A percentile compares a stretch with the other conserved stretches of the same genome.
Conservation (phyloP, 2,797 vertebrate genomes). For the Petrocephalus sullivani region DNA sequence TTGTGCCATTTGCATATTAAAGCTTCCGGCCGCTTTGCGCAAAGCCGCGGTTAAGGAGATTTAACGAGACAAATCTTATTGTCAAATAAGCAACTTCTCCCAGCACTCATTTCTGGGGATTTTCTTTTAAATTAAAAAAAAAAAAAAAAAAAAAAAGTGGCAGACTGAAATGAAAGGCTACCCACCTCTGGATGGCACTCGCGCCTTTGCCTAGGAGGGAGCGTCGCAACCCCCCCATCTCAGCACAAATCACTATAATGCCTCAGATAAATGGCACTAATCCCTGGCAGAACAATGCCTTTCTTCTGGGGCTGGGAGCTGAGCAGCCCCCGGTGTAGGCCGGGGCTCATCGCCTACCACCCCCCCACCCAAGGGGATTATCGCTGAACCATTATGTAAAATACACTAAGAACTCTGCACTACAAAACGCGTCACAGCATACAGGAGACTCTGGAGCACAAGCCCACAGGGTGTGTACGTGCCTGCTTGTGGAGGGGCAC, state of each 20-base stretch:
- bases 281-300: conserved; percentile 5
- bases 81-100: conserved; percentile 20
- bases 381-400: conserved; percentile 20
- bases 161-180: not conserved
- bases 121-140: not conserved
- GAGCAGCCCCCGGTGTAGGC: not conserved
- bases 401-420: conserved; percentile 37
- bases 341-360: not conserved
- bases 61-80: conserved; percentile 13
- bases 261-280: conserved; percentile 14
- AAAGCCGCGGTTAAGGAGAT: conserved; percentile 13
- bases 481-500: not conserved
- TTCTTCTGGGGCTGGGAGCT: not conserved
- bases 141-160: conserved; percentile 9
- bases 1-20: conserved; percentile 10
- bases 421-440: conserved; percentile 66
- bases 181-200: not conserved
- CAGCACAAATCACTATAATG: not conserved
- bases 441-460: conserved; percentile 42
- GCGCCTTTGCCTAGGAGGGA: not conserved
- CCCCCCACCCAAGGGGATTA: conserved; percentile 6
- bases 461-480: not conserved
- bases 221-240: not conserved
- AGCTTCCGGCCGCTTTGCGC: not conserved
- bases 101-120: not conserved